Percentiles rank a stretch among this genome's conserved stretches.
Conservation (phyloP, 2,797 vertebrate species). For the Trachurus trachurus region DNA sequence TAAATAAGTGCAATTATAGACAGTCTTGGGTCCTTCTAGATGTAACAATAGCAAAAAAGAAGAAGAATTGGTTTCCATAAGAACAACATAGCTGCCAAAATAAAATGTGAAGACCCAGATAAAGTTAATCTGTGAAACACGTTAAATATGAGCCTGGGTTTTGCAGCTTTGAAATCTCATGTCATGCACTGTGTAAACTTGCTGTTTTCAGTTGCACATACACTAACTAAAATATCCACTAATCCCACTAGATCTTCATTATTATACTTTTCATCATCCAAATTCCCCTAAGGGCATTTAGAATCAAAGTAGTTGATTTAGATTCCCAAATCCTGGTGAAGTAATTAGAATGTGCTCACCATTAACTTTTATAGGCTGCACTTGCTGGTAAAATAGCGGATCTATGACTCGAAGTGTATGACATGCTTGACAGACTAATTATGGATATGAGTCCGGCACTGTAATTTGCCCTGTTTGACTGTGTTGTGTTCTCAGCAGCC, state of each 20-base stretch:
- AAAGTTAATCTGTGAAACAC: conserved; percentile 70
- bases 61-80: conserved; percentile 21
- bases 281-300: conserved; percentile 38
- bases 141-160: conserved; percentile 61
- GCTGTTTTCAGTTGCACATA: conserved; percentile 37
- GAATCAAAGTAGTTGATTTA: conserved; percentile 55
- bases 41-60: conserved; percentile 43
- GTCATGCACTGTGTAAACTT: conserved; percentile 38
- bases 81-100: conserved; percentile 65
- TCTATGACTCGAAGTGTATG: conserved; percentile 66
- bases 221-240: conserved; percentile 25
- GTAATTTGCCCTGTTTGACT: conserved; percentile 78
- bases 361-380: conserved; percentile 63
- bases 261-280: conserved; percentile 26
- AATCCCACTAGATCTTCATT: conserved; percentile 42
- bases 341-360: conserved; percentile 62
- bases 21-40: conserved; percentile 10
- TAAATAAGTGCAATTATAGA: conserved; percentile 35
- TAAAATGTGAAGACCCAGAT: conserved; percentile 73
- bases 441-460: conserved; percentile 72
- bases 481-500: conserved; percentile 68
- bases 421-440: conserved; percentile 78
- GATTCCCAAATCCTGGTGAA: conserved; percentile 52
- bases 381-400: conserved; percentile 65
- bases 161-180: conserved; percentile 51